A percentile compares a stretch with the other conserved stretches of the same genome.
Evolutionary conservation across 2,888 invertebrate genomes (phyloP).

Genomic region (Exephanes ischioxanthus): DNA sequence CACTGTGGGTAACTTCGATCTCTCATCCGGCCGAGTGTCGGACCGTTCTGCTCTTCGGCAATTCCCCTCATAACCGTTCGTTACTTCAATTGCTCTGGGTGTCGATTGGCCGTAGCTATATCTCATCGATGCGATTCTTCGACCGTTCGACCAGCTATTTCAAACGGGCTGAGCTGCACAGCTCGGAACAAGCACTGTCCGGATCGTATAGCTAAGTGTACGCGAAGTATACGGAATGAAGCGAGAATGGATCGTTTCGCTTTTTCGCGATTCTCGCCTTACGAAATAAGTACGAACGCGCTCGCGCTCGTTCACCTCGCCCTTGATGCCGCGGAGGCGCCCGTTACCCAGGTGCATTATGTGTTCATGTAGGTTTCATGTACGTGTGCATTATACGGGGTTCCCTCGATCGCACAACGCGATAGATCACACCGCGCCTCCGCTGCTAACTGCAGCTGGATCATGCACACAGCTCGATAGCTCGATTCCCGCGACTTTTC

Average conservation of each 20-base stretch:
- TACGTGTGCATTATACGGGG: constrained; percentile 57
- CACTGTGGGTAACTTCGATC: constrained; percentile 35
- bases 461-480: constrained; percentile 47
- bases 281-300: constrained; percentile 61
- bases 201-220: constrained; percentile 19
- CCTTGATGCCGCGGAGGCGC: constrained; percentile 55
- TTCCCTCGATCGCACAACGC: constrained; percentile 76
- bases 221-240: constrained; percentile 15
- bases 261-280: constrained; percentile 55
- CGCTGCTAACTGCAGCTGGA: constrained; percentile 58
- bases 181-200: constrained; percentile 35
- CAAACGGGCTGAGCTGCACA: constrained; percentile 4
- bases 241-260: constrained; percentile 52
- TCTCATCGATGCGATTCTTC: constrained; percentile 50
- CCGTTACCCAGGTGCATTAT: constrained; percentile 30
- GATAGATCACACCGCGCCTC: constrained; percentile 66
- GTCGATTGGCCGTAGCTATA: constrained; percentile 41
- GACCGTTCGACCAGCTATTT: constrained; percentile 29
- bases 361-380: constrained; percentile 7
- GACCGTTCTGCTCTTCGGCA: constrained; percentile 24
- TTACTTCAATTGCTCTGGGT: constrained; percentile 54
- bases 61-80: constrained; percentile 57
- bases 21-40: constrained; percentile 28
- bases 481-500: constrained; percentile 67
- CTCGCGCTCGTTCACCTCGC: constrained; percentile 56